phyloP scores from a whole-genome alignment of 2,888 invertebrate genomes.

The Acronicta leporina region DNA sequence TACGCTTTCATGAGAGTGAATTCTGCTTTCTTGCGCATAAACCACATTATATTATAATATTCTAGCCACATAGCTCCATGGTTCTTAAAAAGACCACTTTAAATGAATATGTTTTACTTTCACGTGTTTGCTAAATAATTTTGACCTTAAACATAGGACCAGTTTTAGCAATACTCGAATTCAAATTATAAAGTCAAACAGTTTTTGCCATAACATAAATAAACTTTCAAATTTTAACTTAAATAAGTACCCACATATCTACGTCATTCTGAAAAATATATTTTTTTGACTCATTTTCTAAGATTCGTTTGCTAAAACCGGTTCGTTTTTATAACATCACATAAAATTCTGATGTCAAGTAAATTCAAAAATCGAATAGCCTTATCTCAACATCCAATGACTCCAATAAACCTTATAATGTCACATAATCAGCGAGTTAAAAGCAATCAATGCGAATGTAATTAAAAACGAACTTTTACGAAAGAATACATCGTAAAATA shows the following conservation, averaged over 20 bases:
- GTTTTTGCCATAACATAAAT: conserved; percentile 38
- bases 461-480: conserved; percentile 76
- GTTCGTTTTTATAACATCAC: conserved; percentile 25
- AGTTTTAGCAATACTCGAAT: conserved; percentile 24
- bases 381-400: conserved; percentile 57
- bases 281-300: conserved; percentile 37
- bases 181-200: conserved; percentile 9
- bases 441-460: conserved; percentile 72
- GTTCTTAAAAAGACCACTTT: not conserved
- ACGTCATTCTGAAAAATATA: conserved; percentile 13
- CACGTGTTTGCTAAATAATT: conserved; percentile 47
- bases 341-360: conserved; percentile 34
- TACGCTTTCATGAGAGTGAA: not conserved
- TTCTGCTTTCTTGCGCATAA: not conserved
- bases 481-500: conserved; percentile 79
- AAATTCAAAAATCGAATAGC: conserved; percentile 40
- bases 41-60: too few relatives aligned
- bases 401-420: conserved; percentile 67
- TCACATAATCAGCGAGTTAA: conserved; percentile 77
- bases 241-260: conserved; percentile 31
- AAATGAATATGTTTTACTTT: conserved; percentile 38
- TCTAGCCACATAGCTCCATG: not conserved
- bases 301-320: conserved; percentile 30
- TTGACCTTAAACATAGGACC: conserved; percentile 39
- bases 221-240: conserved; percentile 45